phyloP scores from a whole-genome alignment of 1,140 invertebrate genomes.

The Drosophila albomicans region DNA sequence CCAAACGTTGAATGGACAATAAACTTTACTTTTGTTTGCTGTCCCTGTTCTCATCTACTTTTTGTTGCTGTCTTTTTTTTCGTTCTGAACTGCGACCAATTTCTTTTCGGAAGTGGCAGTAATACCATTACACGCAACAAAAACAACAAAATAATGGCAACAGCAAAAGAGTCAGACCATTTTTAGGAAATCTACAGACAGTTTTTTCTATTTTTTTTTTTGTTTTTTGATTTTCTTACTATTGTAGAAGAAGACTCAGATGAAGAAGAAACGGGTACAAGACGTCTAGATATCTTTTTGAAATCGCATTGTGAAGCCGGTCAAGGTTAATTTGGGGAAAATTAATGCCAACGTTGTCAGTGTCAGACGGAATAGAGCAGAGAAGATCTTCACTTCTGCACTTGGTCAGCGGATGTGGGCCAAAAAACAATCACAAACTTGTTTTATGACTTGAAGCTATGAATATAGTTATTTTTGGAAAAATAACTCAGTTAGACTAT shows the following conservation, averaged over 20 bases:
- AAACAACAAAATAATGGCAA: slow-evolving; percentile 24
- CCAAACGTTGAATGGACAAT: slow-evolving; percentile 66
- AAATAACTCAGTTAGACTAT: slow-evolving; percentile 1
- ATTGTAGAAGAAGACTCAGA: slow-evolving; percentile 1
- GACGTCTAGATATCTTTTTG: slow-evolving; percentile 44
- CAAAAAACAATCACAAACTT: slow-evolving; percentile 56
- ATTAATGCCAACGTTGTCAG: slow-evolving; percentile 58
- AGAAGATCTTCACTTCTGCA: slow-evolving; percentile 63
- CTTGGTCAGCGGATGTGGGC: slow-evolving; percentile 69
- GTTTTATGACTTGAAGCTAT: not conserved
- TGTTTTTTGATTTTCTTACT: slow-evolving; percentile 34
- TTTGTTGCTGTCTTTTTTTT: slow-evolving; percentile 15
- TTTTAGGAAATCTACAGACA: slow-evolving; percentile 58
- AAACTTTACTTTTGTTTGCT: slow-evolving; percentile 52
- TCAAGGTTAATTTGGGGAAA: slow-evolving; percentile 79
- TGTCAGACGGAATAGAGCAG: slow-evolving; percentile 45
- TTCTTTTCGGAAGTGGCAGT: slow-evolving; percentile 66
- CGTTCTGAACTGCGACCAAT: slow-evolving; percentile 63
- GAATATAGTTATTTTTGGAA: slow-evolving; percentile 6
- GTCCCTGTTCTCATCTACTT: not conserved
- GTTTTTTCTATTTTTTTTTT: slow-evolving; percentile 20
- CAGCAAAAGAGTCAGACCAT: slow-evolving; percentile 51
- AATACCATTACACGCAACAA: slow-evolving; percentile 22
- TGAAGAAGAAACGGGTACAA: slow-evolving; percentile 62
- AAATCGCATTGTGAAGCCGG: slow-evolving; percentile 72